phyloP scores from a whole-genome alignment of 2,888 invertebrate genomes.

The Hydrotaea diabolus region DNA sequence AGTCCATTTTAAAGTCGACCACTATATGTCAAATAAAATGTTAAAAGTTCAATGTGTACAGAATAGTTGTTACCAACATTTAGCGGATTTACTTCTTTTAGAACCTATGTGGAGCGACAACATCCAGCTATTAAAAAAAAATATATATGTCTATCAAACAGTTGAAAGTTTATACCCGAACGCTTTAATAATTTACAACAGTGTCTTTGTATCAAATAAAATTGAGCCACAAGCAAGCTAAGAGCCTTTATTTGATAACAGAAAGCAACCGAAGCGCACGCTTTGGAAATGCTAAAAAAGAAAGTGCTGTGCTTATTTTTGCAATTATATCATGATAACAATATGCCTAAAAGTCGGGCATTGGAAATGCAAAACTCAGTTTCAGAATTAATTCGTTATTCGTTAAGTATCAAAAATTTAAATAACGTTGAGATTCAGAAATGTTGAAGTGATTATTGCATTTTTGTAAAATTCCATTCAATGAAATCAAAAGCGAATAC shows the following conservation, averaged over 20 bases:
- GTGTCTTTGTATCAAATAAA: neutral
- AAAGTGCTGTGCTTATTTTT: slow-evolving; percentile 17
- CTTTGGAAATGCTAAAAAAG: slow-evolving; percentile 29
- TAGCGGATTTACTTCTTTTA: slow-evolving; percentile 21
- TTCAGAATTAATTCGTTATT: slow-evolving; percentile 27
- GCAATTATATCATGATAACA: slow-evolving; percentile 22
- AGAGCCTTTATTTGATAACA: slow-evolving; percentile 16
- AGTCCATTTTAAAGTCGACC: slow-evolving; percentile 38
- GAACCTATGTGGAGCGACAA: slow-evolving; percentile 8
- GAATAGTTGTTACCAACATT: slow-evolving; percentile 36
- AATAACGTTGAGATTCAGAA: neutral
- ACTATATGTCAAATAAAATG: slow-evolving; percentile 19
- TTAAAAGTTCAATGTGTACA: too few relatives aligned
- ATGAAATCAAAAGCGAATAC: slow-evolving; percentile 38
- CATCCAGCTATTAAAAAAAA: neutral
- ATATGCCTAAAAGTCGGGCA: slow-evolving; percentile 17
- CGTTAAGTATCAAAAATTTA: slow-evolving; percentile 12
- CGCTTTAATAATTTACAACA: neutral
- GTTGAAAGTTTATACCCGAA: neutral
- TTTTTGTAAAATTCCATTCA: slow-evolving; percentile 40
- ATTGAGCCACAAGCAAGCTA: neutral
- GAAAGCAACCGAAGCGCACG: neutral
- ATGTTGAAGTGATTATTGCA: slow-evolving; percentile 24
- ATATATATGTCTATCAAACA: neutral
- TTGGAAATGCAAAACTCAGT: slow-evolving; percentile 26